Conservation (phyloP, 1,140 invertebrate genomes). For the Ganaspis sp. region DNA sequence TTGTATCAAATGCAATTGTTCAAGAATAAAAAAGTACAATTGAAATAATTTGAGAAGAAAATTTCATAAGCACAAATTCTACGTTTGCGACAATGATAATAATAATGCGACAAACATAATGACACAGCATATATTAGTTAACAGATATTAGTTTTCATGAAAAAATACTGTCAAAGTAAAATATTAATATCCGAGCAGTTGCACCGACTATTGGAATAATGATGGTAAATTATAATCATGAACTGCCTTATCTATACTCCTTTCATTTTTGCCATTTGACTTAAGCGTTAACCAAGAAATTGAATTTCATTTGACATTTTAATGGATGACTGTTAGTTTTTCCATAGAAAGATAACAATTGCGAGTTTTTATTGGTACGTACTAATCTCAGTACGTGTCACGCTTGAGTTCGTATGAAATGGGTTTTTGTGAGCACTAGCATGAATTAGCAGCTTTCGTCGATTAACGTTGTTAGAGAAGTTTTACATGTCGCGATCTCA, state of each 20-base stretch:
- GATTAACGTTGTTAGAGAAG: conserved; percentile 38
- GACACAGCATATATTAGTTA: too few relatives aligned
- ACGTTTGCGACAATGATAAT: too few relatives aligned
- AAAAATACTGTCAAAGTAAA: too few relatives aligned
- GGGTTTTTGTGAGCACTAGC: conserved; percentile 2
- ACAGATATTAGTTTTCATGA: too few relatives aligned
- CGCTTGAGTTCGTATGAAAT: conserved; percentile 1
- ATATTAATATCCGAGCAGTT: too few relatives aligned
- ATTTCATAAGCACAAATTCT: too few relatives aligned
- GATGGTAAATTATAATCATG: conserved; percentile 24
- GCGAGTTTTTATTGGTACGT: conserved; percentile 29
- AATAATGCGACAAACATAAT: too few relatives aligned
- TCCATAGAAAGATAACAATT: conserved; percentile 37
- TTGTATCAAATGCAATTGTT: too few relatives aligned
- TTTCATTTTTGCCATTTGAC: neutral
- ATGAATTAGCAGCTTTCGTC: conserved; percentile 45
- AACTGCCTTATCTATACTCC: neutral
- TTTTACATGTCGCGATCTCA: conserved; percentile 33
- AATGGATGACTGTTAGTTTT: conserved; percentile 31
- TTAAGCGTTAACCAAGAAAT: conserved; percentile 19
- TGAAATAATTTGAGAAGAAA: too few relatives aligned
- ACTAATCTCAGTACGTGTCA: conserved; percentile 30
- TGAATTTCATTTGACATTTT: conserved; percentile 25
- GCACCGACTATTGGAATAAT: neutral
- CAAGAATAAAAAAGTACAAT: too few relatives aligned